These are phyloP conservation scores for Rotaria socialis DNA, from an alignment of 2,888 invertebrate species.

Conservation along the genomic window DNA sequence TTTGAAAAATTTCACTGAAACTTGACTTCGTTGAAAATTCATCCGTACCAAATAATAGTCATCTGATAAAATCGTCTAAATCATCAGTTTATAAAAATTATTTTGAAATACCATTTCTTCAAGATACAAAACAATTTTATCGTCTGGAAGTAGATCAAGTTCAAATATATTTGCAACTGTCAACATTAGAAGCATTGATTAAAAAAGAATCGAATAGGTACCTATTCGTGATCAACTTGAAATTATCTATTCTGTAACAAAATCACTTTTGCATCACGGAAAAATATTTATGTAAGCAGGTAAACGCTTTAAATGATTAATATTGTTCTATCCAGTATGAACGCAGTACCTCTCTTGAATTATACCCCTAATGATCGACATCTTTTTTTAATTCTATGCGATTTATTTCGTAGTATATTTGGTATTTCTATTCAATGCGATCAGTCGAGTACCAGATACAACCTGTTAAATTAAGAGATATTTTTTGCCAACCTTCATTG, in stretches of 20 bases:
- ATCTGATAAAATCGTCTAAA: conserved; percentile 50
- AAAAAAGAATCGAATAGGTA: conserved; percentile 73
- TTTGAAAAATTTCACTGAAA: conserved; percentile 52
- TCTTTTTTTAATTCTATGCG: no score
- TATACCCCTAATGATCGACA: no score
- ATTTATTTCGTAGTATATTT: conserved; percentile 66
- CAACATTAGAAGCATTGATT: conserved; percentile 79
- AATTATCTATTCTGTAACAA: conserved; percentile 87
- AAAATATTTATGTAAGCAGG: conserved; percentile 69
- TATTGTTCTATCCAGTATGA: not conserved
- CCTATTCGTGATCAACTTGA: conserved; percentile 92
- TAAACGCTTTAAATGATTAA: not conserved
- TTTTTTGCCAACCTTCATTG: conserved; percentile 90
- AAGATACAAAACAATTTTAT: conserved; percentile 90
- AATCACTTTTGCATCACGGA: conserved; percentile 81
- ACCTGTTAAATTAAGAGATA: conserved; percentile 75
- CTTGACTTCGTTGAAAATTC: conserved; percentile 75
- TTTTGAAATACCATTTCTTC: conserved; percentile 88
- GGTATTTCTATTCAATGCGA: conserved; percentile 87
- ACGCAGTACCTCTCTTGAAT: not conserved
- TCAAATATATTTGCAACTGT: conserved; percentile 86
- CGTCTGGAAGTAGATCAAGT: conserved; percentile 84
- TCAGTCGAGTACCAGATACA: conserved; percentile 84
- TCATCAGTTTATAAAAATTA: conserved; percentile 62
- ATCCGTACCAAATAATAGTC: not conserved